Percentiles rank a stretch among this genome's conserved stretches.
Conservation (phyloP, 2,797 vertebrate species). For the Enteromius thamalakanensis region DNA sequence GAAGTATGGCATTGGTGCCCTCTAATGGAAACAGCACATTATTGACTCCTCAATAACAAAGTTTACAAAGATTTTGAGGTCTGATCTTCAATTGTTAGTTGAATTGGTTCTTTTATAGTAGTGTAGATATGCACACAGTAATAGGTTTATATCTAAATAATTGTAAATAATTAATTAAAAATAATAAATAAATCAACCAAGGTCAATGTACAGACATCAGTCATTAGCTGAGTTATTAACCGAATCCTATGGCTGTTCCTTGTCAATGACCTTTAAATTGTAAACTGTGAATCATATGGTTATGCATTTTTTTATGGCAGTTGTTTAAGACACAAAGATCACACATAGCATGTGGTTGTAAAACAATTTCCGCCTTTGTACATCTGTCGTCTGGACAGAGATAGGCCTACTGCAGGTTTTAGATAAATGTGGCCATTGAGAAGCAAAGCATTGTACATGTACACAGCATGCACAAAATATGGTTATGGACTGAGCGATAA, state of each 20-base stretch:
- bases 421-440: background rate
- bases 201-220: background rate
- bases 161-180: background rate
- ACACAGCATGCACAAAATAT: background rate
- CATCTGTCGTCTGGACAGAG: background rate
- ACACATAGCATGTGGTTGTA: background rate
- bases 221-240: background rate
- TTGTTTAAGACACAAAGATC: slow-evolving; percentile 12
- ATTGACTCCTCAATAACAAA: background rate
- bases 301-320: background rate
- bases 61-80: background rate
- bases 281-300: background rate
- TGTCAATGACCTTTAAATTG: background rate
- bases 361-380: background rate
- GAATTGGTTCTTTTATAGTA: background rate
- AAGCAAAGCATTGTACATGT: background rate
- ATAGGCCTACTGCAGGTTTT: slow-evolving; percentile 1
- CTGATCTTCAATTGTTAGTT: background rate
- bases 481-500: too few relatives aligned
- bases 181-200: background rate
- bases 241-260: background rate
- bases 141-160: background rate
- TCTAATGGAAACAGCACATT: slow-evolving; percentile 1
- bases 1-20: background rate
- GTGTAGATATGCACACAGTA: background rate